Evolutionary conservation across 2,113 vertebrate genomes (phyloP).

Genomic region (Fregata magnificens): DNA sequence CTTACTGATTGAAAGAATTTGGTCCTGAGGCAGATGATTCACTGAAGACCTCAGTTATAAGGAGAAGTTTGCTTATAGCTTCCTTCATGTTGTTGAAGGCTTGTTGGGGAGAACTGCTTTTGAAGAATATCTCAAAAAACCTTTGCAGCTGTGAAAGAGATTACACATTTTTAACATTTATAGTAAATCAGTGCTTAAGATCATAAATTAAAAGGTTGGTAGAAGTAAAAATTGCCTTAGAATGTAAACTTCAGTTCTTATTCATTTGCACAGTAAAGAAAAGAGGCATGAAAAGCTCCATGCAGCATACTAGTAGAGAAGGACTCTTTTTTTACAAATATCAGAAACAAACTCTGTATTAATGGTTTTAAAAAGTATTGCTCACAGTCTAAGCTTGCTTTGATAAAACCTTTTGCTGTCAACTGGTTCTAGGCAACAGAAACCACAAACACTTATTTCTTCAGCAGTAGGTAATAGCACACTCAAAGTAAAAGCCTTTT

Average conservation of each 20-base stretch:
- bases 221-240: not conserved
- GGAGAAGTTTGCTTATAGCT: slow-evolving; percentile 82
- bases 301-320: not conserved
- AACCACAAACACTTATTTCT: not conserved
- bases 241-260: not conserved
- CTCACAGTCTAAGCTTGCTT: not conserved
- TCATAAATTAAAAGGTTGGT: not conserved
- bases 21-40: slow-evolving; percentile 49
- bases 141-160: slow-evolving; percentile 78
- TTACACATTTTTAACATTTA: not conserved
- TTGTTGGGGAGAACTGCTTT: slow-evolving; percentile 70
- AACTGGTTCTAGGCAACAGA: not conserved
- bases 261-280: not conserved
- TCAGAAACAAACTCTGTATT: not conserved
- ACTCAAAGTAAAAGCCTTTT: not conserved
- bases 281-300: not conserved
- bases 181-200: not conserved
- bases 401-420: not conserved
- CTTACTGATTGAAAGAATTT: slow-evolving; percentile 74
- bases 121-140: slow-evolving; percentile 85
- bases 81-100: slow-evolving; percentile 81
- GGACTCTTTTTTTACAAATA: not conserved
- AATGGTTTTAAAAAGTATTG: not conserved
- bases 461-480: not conserved
- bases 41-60: slow-evolving; percentile 74